phyloP scores from a whole-genome alignment of 2,797 vertebrate species.

The Chaenodraco wilsoni region DNA sequence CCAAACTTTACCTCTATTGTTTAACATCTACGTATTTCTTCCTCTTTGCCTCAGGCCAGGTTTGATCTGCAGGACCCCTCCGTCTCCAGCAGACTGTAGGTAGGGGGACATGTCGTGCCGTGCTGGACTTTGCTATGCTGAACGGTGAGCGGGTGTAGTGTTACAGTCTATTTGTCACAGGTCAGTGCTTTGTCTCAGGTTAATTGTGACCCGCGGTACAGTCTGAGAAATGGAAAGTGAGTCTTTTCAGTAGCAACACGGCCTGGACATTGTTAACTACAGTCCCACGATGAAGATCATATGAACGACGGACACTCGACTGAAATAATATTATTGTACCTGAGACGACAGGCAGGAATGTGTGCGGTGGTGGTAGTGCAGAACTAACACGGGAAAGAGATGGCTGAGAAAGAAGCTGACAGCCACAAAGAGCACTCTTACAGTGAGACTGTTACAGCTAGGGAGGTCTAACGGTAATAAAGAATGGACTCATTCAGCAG shows the following conservation, averaged over 20 bases:
- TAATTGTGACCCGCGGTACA: constrained; percentile 78
- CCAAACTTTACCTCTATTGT: constrained; percentile 28
- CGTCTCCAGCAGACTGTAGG: constrained; percentile 44
- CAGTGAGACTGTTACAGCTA: constrained; percentile 31
- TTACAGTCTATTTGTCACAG: constrained; percentile 82
- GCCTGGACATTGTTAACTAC: constrained; percentile 70
- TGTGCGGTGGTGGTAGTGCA: constrained; percentile 9
- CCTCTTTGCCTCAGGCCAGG: constrained; percentile 46
- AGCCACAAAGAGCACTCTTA: constrained; percentile 20
- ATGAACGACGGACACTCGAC: constrained; percentile 52
- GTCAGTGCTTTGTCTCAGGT: constrained; percentile 75
- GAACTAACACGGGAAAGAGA: constrained; percentile 13
- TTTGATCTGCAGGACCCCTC: constrained; percentile 43
- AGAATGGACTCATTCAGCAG: constrained; percentile 58
- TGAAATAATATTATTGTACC: constrained; percentile 71
- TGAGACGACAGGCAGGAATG: constrained; percentile 48
- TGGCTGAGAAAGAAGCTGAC: background rate
- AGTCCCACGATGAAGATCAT: constrained; percentile 55
- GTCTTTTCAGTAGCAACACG: constrained; percentile 48
- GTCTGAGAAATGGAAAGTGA: constrained; percentile 48
- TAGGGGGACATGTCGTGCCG: constrained; percentile 11
- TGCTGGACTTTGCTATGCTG: constrained; percentile 23
- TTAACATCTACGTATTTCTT: constrained; percentile 42
- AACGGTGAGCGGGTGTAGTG: constrained; percentile 50
- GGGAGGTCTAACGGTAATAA: constrained; percentile 42